phyloP scores from a whole-genome alignment of 2,888 invertebrate species.

The Acheta domesticus region DNA sequence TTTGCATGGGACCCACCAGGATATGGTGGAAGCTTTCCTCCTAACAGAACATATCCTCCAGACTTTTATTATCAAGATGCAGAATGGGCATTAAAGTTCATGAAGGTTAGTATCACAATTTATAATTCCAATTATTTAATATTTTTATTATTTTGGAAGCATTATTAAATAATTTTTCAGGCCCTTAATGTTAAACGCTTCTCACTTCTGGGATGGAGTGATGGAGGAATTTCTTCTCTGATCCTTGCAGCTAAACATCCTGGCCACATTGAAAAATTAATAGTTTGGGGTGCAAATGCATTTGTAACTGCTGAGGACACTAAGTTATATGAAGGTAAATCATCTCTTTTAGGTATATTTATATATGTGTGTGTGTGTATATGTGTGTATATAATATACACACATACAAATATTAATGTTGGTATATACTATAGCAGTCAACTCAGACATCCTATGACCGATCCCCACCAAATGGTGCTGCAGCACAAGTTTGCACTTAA shows the following conservation, averaged over 20 bases:
- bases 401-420: too few relatives aligned
- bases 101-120: constrained; percentile 55
- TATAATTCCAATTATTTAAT: neutral
- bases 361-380: too few relatives aligned
- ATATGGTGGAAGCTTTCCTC: constrained; percentile 79
- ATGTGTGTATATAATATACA: too few relatives aligned
- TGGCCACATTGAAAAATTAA: constrained; percentile 63
- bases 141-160: neutral
- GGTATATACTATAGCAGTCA: too few relatives aligned
- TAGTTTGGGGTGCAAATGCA: constrained; percentile 75
- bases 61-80: constrained; percentile 77
- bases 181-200: constrained; percentile 62
- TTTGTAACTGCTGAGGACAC: constrained; percentile 56
- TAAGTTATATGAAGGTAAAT: constrained; percentile 33
- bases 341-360: too few relatives aligned
- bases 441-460: too few relatives aligned
- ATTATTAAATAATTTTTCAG: constrained; percentile 44
- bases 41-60: constrained; percentile 63
- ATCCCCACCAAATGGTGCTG: too few relatives aligned
- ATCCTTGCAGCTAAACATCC: constrained; percentile 72
- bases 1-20: constrained; percentile 84
- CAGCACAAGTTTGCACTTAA: too few relatives aligned
- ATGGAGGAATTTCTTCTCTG: constrained; percentile 77
- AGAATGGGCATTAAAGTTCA: constrained; percentile 62
- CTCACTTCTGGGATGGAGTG: constrained; percentile 85